These are phyloP conservation scores for Actenoides hombroni DNA, from an alignment of 2,113 vertebrate species.

Conservation along the genomic window DNA sequence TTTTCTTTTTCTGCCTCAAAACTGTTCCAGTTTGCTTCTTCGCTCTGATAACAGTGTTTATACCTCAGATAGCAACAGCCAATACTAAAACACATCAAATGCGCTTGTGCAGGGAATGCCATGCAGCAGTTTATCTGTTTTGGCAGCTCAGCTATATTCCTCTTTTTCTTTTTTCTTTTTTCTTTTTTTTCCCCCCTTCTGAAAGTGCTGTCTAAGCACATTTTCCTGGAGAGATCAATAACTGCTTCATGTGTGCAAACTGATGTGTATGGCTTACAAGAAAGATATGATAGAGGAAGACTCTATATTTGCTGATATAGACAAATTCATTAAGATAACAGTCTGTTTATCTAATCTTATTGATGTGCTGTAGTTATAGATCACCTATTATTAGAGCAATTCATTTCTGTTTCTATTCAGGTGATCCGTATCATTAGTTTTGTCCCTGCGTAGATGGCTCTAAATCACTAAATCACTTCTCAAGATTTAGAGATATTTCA, in stretches of 20 bases:
- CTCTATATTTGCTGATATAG: not conserved
- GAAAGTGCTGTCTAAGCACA: not conserved
- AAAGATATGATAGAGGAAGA: not conserved
- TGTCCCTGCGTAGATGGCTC: not conserved
- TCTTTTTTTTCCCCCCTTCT: not conserved
- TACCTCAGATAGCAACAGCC: not conserved
- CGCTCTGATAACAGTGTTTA: not conserved
- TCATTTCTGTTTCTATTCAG: constrained; percentile 19
- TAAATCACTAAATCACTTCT: not conserved
- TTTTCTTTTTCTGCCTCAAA: not conserved
- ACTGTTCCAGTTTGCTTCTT: not conserved
- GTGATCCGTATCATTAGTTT: not conserved
- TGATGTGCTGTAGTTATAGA: constrained; percentile 20
- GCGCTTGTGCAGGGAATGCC: not conserved
- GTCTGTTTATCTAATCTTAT: constrained; percentile 26
- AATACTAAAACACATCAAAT: not conserved
- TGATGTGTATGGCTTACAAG: not conserved
- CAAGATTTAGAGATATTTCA: not conserved
- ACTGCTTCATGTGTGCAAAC: constrained; percentile 14
- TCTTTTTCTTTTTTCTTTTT: not conserved
- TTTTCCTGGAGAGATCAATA: constrained; percentile 34
- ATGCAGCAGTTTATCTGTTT: not conserved
- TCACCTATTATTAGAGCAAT: not conserved
- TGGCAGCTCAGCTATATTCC: not conserved
- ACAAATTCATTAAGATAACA: constrained; percentile 38